A percentile compares a stretch with the other conserved stretches of the same genome.
Evolutionary conservation across 2,113 vertebrate genomes (phyloP).

Genomic region (Hystrix brachyura): DNA sequence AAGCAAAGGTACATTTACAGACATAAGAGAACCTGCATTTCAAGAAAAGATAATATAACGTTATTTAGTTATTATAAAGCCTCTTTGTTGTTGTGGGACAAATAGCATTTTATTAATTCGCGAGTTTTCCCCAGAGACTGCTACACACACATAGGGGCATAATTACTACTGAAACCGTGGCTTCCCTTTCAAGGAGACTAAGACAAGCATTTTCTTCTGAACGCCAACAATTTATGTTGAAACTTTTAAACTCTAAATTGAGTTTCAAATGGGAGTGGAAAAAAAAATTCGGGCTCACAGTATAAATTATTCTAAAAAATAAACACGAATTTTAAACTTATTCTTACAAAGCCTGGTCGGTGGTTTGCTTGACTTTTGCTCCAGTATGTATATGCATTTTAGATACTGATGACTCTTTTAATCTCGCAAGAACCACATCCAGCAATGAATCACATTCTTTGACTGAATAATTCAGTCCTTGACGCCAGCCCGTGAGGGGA

Average conservation of each 20-base stretch:
- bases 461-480: slow-evolving; percentile 92
- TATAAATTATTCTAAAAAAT: slow-evolving; percentile 16
- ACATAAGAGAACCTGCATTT: slow-evolving; percentile 1
- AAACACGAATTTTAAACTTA: slow-evolving; percentile 20
- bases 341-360: slow-evolving; percentile 61
- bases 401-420: slow-evolving; percentile 88
- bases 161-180: not conserved
- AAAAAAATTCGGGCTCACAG: not conserved
- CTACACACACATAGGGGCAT: not conserved
- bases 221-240: not conserved
- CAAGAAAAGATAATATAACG: not conserved
- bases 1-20: slow-evolving; percentile 16
- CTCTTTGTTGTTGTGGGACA: not conserved
- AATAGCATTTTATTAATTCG: not conserved
- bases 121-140: not conserved
- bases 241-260: slow-evolving; percentile 7
- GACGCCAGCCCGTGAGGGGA: slow-evolving; percentile 92
- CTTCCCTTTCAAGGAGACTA: slow-evolving; percentile 44
- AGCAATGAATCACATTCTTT: slow-evolving; percentile 91
- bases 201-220: slow-evolving; percentile 44
- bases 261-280: slow-evolving; percentile 49
- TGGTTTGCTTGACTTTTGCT: slow-evolving; percentile 63
- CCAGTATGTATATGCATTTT: slow-evolving; percentile 81
- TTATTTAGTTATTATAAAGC: not conserved
- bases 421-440: slow-evolving; percentile 86